phyloP scores from a whole-genome alignment of 2,113 vertebrate species.

The Fulica atra region DNA sequence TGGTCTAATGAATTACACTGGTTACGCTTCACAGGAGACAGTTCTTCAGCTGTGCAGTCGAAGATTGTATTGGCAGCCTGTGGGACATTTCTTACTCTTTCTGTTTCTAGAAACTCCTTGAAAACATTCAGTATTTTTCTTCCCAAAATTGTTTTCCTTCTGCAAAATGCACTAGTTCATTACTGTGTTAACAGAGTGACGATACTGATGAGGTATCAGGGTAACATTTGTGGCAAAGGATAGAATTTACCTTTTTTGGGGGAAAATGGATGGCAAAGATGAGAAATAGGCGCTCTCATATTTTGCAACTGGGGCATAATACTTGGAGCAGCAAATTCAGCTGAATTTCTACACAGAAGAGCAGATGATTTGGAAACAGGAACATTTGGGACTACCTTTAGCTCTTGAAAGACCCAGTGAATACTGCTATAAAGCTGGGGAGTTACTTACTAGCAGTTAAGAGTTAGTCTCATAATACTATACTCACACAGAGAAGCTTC shows the following conservation, averaged over 20 bases:
- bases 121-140: not conserved
- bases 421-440: not conserved
- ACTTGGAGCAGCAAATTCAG: not conserved
- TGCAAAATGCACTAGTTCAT: not conserved
- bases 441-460: not conserved
- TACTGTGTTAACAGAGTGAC: not conserved
- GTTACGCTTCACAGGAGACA: not conserved
- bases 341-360: not conserved
- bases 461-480: not conserved
- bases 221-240: not conserved
- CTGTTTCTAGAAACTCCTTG: not conserved
- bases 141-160: not conserved
- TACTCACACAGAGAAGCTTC: not conserved
- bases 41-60: not conserved
- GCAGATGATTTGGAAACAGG: not conserved
- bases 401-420: not conserved
- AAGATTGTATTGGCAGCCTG: not conserved
- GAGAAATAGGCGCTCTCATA: not conserved
- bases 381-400: not conserved
- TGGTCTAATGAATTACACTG: not conserved
- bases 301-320: not conserved
- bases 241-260: not conserved
- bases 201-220: not conserved
- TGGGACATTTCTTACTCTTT: not conserved
- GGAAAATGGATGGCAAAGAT: not conserved